Conservation (phyloP, 2,113 vertebrate species). For the Desmodus rotundus region DNA sequence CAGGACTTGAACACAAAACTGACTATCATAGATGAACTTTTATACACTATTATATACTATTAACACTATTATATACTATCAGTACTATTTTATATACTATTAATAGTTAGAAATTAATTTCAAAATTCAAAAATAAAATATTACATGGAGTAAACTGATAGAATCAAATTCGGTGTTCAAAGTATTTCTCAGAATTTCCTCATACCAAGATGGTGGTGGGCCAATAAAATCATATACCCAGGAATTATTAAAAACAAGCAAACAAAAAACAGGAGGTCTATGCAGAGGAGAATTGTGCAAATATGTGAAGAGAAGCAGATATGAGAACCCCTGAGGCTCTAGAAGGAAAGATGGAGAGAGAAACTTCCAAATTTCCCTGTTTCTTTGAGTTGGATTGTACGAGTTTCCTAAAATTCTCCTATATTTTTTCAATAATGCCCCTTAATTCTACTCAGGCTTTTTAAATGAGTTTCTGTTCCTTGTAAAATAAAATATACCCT, state of each 20-base stretch:
- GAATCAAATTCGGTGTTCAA: not conserved
- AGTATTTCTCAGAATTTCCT: not conserved
- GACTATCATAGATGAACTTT: not conserved
- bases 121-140: conserved; percentile 18
- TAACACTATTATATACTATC: not conserved
- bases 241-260: not conserved
- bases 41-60: no score
- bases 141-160: not conserved
- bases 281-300: not conserved
- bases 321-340: not conserved
- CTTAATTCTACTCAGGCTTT: not conserved
- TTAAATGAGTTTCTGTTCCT: not conserved
- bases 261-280: not conserved
- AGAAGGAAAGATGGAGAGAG: not conserved
- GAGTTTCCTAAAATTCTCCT: not conserved
- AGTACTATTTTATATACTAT: not conserved
- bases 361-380: not conserved
- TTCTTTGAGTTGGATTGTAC: not conserved
- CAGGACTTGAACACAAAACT: not conserved
- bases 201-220: not conserved
- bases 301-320: not conserved
- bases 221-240: not conserved
- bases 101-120: not conserved
- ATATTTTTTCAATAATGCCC: not conserved
- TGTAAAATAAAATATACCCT: not conserved